Evolutionary conservation across 2,797 vertebrate species (phyloP).

Genomic region (Tapera naevia): DNA sequence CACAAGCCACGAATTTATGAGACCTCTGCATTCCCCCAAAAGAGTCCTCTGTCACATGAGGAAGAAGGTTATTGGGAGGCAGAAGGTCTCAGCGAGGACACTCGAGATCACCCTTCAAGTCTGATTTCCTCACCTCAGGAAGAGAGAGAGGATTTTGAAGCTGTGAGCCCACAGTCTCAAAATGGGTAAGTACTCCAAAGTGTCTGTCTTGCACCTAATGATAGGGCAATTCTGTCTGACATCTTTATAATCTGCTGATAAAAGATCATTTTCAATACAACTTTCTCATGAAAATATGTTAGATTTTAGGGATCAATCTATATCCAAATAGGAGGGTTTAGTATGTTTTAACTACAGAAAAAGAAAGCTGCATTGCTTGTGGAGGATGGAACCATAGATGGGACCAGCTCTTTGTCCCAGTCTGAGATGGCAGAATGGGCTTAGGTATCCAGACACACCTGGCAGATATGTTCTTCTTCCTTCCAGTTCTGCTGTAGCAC

Average conservation of each 20-base stretch:
- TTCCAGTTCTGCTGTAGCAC: not conserved
- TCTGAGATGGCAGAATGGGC: not conserved
- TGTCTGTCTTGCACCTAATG: rapidly evolving
- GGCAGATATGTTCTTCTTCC: too few relatives aligned
- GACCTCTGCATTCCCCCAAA: not conserved
- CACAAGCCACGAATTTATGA: not conserved
- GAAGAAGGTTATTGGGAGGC: conserved; percentile 1
- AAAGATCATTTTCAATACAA: not conserved
- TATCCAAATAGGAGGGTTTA: not conserved
- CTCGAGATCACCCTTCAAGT: conserved; percentile 1
- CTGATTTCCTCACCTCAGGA: not conserved
- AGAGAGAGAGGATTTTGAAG: not conserved
- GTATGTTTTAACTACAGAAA: not conserved
- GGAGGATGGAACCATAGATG: not conserved
- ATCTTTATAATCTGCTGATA: not conserved
- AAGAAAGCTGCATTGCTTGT: not conserved
- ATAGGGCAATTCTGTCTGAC: not conserved
- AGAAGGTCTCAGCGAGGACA: not conserved
- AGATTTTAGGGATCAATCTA: not conserved
- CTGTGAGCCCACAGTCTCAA: not conserved
- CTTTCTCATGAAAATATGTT: not conserved
- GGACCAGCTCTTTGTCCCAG: not conserved
- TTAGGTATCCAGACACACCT: not conserved
- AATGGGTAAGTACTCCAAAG: conserved; percentile 54
- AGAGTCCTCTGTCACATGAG: not conserved